Evolutionary conservation across 2,113 vertebrate species (phyloP).

Genomic region (Sorex araneus): DNA sequence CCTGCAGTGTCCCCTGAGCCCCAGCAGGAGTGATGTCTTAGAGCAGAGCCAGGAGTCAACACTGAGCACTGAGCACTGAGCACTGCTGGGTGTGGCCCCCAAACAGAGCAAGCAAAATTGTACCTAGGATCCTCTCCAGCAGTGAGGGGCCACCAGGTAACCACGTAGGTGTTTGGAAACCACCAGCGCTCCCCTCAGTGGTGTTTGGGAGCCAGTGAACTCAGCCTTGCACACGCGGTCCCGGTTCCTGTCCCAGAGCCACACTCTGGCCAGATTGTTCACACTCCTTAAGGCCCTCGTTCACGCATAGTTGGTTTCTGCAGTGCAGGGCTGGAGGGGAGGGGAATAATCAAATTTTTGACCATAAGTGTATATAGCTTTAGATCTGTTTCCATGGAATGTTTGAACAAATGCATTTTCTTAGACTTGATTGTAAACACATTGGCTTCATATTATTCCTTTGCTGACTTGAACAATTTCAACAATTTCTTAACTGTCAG

Average conservation of each 20-base stretch:
- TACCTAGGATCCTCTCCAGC: too few relatives aligned
- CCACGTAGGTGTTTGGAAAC: too few relatives aligned
- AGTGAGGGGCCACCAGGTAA: too few relatives aligned
- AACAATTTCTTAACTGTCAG: background rate
- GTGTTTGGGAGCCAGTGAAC: background rate
- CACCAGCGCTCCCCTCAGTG: background rate
- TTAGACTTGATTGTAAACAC: slow-evolving; percentile 7
- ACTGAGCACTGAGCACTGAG: too few relatives aligned
- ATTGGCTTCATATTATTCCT: slow-evolving; percentile 37
- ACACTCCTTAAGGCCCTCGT: background rate
- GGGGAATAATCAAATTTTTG: slow-evolving; percentile 20
- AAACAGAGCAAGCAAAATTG: too few relatives aligned
- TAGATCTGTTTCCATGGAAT: slow-evolving; percentile 24
- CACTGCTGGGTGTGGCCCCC: too few relatives aligned
- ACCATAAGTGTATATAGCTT: background rate
- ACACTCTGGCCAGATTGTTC: too few relatives aligned
- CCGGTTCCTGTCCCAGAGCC: too few relatives aligned
- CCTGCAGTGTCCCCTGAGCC: too few relatives aligned
- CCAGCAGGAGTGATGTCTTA: too few relatives aligned
- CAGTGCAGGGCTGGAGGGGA: background rate
- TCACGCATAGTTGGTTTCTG: slow-evolving; percentile 2
- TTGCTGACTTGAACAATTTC: slow-evolving; percentile 30
- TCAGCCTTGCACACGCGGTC: too few relatives aligned
- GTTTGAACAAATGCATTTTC: slow-evolving; percentile 38
- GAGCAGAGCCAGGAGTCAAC: too few relatives aligned